Evolutionary conservation across 2,113 vertebrate species (phyloP).

Genomic region (Chaetops frenatus): DNA sequence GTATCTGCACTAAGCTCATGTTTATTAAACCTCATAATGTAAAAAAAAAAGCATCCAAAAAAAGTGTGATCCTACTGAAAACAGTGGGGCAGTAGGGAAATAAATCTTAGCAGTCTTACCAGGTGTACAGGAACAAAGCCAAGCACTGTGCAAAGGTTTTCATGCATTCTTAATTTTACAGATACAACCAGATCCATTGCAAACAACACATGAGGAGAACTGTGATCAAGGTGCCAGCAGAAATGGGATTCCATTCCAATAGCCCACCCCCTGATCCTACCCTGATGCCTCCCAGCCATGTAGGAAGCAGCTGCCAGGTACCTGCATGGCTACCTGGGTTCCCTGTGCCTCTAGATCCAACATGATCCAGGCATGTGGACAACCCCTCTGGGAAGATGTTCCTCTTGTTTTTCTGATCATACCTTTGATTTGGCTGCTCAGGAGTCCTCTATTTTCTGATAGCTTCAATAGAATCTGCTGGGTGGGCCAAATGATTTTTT

Average conservation of each 20-base stretch:
- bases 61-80: background rate
- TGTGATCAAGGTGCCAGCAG: background rate
- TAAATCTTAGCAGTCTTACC: background rate
- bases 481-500: background rate
- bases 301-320: background rate
- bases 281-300: fast-evolving
- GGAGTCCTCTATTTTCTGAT: background rate
- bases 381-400: background rate
- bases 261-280: background rate
- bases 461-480: background rate
- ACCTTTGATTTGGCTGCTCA: background rate
- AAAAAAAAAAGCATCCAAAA: background rate
- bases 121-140: background rate
- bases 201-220: background rate
- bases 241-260: background rate
- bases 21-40: background rate
- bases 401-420: background rate
- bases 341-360: background rate
- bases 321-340: background rate
- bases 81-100: background rate
- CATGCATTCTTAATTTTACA: background rate
- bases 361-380: background rate
- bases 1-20: background rate
- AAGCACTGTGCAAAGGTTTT: background rate
- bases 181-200: fast-evolving